phyloP scores from a whole-genome alignment of 2,113 vertebrate species.

The Sceloporus undulatus region DNA sequence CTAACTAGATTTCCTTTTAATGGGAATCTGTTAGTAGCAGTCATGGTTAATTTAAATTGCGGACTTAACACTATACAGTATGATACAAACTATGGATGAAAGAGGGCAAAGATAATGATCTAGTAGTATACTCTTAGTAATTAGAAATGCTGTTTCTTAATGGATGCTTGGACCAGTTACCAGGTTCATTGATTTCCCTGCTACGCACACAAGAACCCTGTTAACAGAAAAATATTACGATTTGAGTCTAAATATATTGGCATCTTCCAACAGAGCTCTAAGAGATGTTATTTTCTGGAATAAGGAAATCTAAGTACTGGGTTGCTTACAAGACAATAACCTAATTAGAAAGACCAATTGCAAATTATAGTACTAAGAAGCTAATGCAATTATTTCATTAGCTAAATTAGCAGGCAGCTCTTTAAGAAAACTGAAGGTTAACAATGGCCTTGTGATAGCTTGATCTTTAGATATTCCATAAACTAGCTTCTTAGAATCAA shows the following conservation, averaged over 20 bases:
- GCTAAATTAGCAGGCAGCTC: constrained; percentile 9
- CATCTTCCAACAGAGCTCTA: constrained; percentile 26
- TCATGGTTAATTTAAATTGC: not conserved
- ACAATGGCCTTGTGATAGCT: constrained; percentile 11
- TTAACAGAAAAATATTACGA: not conserved
- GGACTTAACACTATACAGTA: no score
- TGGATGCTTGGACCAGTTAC: not conserved
- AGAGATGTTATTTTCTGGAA: constrained; percentile 32
- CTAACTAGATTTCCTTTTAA: not conserved
- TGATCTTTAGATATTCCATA: constrained; percentile 16
- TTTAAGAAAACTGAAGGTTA: constrained; percentile 4
- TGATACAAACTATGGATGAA: not conserved
- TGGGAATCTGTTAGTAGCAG: not conserved
- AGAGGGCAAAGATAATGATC: not conserved
- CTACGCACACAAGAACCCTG: not conserved
- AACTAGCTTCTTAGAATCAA: constrained; percentile 22
- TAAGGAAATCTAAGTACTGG: constrained; percentile 38
- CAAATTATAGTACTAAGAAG: constrained; percentile 26
- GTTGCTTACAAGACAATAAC: constrained; percentile 40
- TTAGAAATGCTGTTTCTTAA: not conserved
- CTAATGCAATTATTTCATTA: constrained; percentile 48
- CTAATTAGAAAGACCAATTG: constrained; percentile 44
- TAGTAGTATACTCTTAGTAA: not conserved
- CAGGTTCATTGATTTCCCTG: not conserved
- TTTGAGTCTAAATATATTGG: constrained; percentile 7